Percentiles rank a stretch among this genome's conserved stretches.
These are phyloP conservation scores for Nasonia oneida DNA, from an alignment of 2,888 invertebrate species.

Conservation along the genomic window DNA sequence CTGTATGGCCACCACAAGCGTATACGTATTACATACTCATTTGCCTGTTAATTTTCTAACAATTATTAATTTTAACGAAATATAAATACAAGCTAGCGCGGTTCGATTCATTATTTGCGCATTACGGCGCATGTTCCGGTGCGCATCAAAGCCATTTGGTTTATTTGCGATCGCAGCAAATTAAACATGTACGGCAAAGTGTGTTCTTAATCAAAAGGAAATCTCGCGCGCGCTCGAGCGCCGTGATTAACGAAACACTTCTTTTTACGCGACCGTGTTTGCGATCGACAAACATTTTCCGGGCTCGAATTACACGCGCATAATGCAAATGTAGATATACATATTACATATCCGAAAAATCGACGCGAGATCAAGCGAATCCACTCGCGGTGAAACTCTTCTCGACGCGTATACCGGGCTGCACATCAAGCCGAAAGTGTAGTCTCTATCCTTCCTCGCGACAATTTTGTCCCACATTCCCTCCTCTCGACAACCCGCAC, in stretches of 20 bases:
- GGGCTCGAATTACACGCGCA: too few relatives aligned
- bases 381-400: not conserved
- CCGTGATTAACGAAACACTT: not conserved
- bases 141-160: not conserved
- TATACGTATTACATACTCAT: not conserved
- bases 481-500: slow-evolving; percentile 5
- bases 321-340: not conserved
- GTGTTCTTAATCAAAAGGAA: not conserved
- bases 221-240: not conserved
- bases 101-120: not conserved
- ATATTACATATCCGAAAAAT: not conserved
- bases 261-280: too few relatives aligned
- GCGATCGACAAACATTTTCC: too few relatives aligned
- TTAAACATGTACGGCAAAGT: not conserved
- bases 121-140: not conserved
- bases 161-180: not conserved
- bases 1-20: not conserved
- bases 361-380: not conserved
- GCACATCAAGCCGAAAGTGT: slow-evolving; percentile 11
- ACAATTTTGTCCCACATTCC: slow-evolving; percentile 42
- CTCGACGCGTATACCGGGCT: not conserved
- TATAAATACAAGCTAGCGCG: not conserved
- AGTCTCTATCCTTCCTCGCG: slow-evolving; percentile 23
- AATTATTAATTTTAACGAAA: not conserved
- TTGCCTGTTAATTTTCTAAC: not conserved